Conservation (phyloP, 2,888 invertebrate species). For the Dorcus parallelipipedus region DNA sequence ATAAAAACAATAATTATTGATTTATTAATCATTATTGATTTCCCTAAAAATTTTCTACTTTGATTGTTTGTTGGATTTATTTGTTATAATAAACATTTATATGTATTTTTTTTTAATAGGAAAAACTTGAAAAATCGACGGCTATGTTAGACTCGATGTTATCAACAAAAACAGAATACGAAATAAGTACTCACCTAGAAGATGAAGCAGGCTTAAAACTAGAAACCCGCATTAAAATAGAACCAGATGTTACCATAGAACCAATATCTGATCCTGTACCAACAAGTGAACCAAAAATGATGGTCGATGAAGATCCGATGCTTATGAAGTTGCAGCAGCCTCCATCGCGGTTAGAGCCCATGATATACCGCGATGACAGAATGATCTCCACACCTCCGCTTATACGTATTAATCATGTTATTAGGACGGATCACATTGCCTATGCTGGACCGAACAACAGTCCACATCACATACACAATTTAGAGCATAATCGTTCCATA, state of each 20-base stretch:
- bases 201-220: constrained; percentile 29
- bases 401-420: not conserved
- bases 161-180: constrained; percentile 36
- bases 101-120: constrained; percentile 50
- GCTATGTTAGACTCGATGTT: constrained; percentile 58
- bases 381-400: not conserved
- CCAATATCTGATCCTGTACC: constrained; percentile 10
- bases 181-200: constrained; percentile 51
- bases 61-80: too few species aligned
- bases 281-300: too few species aligned
- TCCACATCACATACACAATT: not conserved
- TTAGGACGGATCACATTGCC: not conserved
- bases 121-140: constrained; percentile 57
- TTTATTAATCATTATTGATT: too few species aligned
- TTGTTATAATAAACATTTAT: too few species aligned
- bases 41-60: too few species aligned
- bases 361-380: not conserved
- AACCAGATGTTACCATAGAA: constrained; percentile 28
- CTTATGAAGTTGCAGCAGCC: not conserved
- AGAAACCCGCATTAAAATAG: constrained; percentile 27
- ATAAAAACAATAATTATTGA: too few species aligned
- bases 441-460: not conserved
- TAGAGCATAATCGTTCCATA: not conserved
- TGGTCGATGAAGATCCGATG: not conserved
- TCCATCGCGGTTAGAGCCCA: not conserved